Percentiles rank a stretch among this genome's conserved stretches.
phyloP scores from a whole-genome alignment of 2,888 invertebrate species.

The Tenthredo scrophulariae region DNA sequence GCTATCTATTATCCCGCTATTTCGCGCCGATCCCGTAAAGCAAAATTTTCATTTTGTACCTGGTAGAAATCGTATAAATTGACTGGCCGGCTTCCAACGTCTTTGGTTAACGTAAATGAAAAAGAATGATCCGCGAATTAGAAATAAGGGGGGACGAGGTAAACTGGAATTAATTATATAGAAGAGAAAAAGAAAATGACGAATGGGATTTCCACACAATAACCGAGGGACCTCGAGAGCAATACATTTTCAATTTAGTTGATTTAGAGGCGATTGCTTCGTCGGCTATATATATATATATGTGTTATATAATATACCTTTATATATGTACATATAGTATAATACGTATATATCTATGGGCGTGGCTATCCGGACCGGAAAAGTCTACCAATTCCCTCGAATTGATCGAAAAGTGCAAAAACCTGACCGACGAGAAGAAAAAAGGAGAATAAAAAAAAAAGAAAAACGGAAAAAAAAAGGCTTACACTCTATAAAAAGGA shows the following conservation, averaged over 20 bases:
- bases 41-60: background rate
- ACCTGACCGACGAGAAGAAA: background rate
- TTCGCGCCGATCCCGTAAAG: background rate
- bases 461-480: background rate
- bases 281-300: conserved; percentile 9
- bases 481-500: conserved; percentile 6
- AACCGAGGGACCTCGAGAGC: conserved; percentile 45
- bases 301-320: background rate
- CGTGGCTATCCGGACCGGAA: background rate
- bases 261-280: conserved; percentile 50
- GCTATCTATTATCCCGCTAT: background rate
- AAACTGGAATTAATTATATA: conserved; percentile 41
- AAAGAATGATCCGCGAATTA: background rate
- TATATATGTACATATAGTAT: background rate
- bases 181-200: conserved; percentile 21
- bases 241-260: conserved; percentile 51
- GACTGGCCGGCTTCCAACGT: background rate
- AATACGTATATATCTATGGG: background rate
- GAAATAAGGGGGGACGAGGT: background rate
- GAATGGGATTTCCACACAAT: conserved; percentile 49
- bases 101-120: conserved; percentile 1
- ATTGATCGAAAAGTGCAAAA: conserved; percentile 35
- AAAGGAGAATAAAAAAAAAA: background rate
- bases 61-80: background rate
- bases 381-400: conserved; percentile 16